Base-by-base conservation (phyloP, 2,113 vertebrate species). In the Paralichthys olivaceus region DNA sequence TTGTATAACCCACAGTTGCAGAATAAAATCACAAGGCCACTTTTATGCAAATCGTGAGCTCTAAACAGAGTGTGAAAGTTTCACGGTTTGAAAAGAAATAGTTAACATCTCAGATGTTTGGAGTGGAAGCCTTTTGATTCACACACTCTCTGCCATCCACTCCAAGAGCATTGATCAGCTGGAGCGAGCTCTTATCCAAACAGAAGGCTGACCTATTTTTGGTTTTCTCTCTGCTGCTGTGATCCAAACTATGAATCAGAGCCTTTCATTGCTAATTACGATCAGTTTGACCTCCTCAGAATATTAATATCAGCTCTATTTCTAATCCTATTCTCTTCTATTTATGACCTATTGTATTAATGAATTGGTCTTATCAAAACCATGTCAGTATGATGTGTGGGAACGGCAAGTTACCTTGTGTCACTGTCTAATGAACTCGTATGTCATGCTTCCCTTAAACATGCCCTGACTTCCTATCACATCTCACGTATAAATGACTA, bases 191-290 rank as follows among this genome's bases (percentile, higher is more conserved):
- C 72, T 75, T 34, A 83, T 86, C 78, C 77, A 56, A 76, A 74
- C 81, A 70, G 80, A 78, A 61, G 72, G 34, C 55, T 87, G 80
- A 83, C 71, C 80, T 87, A 75, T 69, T 75, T 83, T 84, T n/a
- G 69, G 37, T 20, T 47, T 70, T 61, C 65, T 65, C 55, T 56
- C 69, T 66, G 72, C 68, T 81, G 73, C 28, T 69, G 73, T 83
- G 53, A 75, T 49, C 40, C 45, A 54, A 75, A 75, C 26, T 73
- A 51, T 32, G 75, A 51, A 81, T 83, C 80, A 83, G 53, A 80
- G 49, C n/a, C 62, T 83, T 78, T 80, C 73, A 72, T 25, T 1
- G 19, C 73, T 72, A 5, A 13, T 20, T 45, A 2, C 7, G 4
- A 68, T 80, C n/a, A 66, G 11, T 74, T 74, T 56, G 69, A 32